Evolutionary conservation across 2,888 invertebrate genomes (phyloP), one percentile per base, ranked within the genome.

Genomic region (Sussaba pulchella): DNA sequence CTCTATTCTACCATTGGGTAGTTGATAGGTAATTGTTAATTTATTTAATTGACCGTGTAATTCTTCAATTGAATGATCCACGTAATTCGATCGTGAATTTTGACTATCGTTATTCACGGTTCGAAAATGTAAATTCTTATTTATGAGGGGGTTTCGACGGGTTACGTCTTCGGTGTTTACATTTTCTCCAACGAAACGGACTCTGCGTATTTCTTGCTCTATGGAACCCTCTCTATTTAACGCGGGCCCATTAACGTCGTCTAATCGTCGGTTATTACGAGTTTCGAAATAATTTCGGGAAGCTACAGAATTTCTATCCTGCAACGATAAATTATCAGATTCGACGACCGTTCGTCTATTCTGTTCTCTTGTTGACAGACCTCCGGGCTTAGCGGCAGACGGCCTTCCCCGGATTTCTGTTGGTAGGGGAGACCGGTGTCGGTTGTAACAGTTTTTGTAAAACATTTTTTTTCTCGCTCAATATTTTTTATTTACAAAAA

Each of bases 1-100:
- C 12, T 2, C n/a, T 43, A 43, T 43, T 12, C n/a, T 43, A 10
- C 43, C 43, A 10, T 43, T n/a, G 12, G 43, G 43, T 43, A 43
- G n/a, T 43, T n/a, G 43, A 43, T 43, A n/a, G 12, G 43, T n/a
- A 10, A 43, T 43, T 43, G 43, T 43, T n/a, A 43, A 43, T 43
- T 43, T 43, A 12, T 43, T 43, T 12, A 43, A 12, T 43, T 10
- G 43, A 43, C n/a, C n/a, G 12, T 43, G 2, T 2, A 43, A n/a
- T 10, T 43, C 43, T 3, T 43, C 43, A 10, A 43, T n/a, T 10
- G 12, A 43, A 8, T 43, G 10, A n/a, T 8, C 12, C 2, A 10
- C 10, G 43, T 6, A 43, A 8, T 43, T 43, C 43, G 43, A 43
- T 43, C 43, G 43, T 43, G n/a, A n/a, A n/a, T n/a, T n/a, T n/a